These are phyloP conservation scores for Lasioglossum lativentre DNA, from an alignment of 2,888 invertebrate genomes.

Conservation along the genomic window DNA sequence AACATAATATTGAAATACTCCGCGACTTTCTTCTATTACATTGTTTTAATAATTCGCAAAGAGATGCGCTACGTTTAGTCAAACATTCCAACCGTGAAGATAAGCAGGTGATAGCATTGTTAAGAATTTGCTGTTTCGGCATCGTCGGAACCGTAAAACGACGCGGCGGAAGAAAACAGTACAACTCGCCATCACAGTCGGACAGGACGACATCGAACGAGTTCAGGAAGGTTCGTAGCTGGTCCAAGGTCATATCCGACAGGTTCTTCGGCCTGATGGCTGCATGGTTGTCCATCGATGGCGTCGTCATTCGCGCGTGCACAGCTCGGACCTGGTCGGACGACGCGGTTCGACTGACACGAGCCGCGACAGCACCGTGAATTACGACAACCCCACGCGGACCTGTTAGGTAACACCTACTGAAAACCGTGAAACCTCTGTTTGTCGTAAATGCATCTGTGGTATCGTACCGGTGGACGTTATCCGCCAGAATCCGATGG, in stretches of 20 bases:
- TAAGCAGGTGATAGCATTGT: no score
- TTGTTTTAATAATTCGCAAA: no score
- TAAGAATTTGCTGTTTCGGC: neutral
- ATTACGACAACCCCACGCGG: fast-evolving
- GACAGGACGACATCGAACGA: conserved; percentile 86
- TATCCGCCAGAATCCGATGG: neutral
- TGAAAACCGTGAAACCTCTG: neutral
- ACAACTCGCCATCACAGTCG: conserved; percentile 86
- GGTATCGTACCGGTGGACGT: neutral
- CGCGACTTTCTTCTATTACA: no score
- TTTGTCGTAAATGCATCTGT: neutral
- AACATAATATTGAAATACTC: no score
- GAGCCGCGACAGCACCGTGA: neutral
- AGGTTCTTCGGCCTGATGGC: conserved; percentile 51
- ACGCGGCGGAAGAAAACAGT: neutral
- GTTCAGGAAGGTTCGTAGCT: conserved; percentile 79
- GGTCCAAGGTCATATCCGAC: conserved; percentile 61
- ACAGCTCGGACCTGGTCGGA: conserved; percentile 82
- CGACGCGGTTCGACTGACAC: neutral
- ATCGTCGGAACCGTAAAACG: neutral
- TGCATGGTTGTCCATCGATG: conserved; percentile 36
- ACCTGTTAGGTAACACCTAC: neutral
- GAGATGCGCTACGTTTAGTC: no score
- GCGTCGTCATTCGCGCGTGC: conserved; percentile 64
- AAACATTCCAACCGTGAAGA: no score